Evolutionary conservation across 2,888 invertebrate genomes (phyloP).

Genomic region (Omphaloscelis lunosa): DNA sequence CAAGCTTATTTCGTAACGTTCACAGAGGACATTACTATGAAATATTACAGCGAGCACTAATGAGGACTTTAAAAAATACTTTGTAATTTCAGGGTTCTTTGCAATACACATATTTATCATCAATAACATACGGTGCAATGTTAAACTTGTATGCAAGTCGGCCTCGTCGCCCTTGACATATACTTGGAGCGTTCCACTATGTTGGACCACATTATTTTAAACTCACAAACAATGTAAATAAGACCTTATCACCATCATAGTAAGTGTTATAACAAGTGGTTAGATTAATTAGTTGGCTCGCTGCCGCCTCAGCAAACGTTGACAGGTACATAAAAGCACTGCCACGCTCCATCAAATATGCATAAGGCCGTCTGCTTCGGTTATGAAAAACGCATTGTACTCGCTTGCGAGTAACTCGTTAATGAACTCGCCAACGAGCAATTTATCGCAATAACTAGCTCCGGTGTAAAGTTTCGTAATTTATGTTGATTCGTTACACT

Average conservation of each 20-base stretch:
- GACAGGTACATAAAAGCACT: slow-evolving; percentile 75
- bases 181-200: slow-evolving; percentile 67
- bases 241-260: slow-evolving; percentile 64
- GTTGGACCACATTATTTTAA: slow-evolving; percentile 50
- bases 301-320: slow-evolving; percentile 71
- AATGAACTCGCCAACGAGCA: slow-evolving; percentile 71
- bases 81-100: slow-evolving; percentile 58
- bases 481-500: slow-evolving; percentile 56
- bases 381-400: slow-evolving; percentile 79
- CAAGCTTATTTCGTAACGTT: slow-evolving; percentile 19
- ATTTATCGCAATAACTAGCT: slow-evolving; percentile 67
- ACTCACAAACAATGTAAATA: slow-evolving; percentile 46
- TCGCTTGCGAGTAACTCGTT: slow-evolving; percentile 72
- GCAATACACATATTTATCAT: slow-evolving; percentile 48
- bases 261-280: slow-evolving; percentile 69
- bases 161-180: slow-evolving; percentile 84
- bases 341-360: slow-evolving; percentile 80
- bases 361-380: slow-evolving; percentile 78
- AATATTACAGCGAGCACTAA: slow-evolving; percentile 36
- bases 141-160: slow-evolving; percentile 73
- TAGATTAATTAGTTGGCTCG: slow-evolving; percentile 64
- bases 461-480: slow-evolving; percentile 54
- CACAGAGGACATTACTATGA: slow-evolving; percentile 35
- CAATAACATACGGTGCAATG: slow-evolving; percentile 68
- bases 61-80: slow-evolving; percentile 40